Evolutionary conservation across 2,888 invertebrate species (phyloP).

Genomic region (Polydesmus complanatus): DNA sequence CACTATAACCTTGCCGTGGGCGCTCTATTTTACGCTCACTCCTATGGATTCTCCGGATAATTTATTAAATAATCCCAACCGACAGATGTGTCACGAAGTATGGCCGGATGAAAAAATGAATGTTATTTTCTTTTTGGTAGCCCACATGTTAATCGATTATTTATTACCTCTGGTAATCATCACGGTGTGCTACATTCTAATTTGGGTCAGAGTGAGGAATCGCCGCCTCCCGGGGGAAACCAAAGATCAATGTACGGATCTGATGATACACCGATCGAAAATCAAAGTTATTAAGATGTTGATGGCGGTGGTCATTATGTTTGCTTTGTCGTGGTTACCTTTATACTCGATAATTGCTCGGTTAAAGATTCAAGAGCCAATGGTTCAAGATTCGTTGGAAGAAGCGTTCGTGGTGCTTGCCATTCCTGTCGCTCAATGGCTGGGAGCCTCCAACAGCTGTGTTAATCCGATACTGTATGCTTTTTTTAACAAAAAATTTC

Average conservation of each 20-base stretch:
- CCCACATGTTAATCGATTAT: conserved; percentile 22
- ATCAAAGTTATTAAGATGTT: conserved; percentile 79
- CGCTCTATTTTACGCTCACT: conserved; percentile 36
- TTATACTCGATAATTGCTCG: conserved; percentile 77
- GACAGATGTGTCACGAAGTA: conserved; percentile 21
- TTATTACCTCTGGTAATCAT: conserved; percentile 23
- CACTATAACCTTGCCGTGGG: conserved; percentile 38
- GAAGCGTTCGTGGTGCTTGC: conserved; percentile 47
- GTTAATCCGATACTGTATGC: conserved; percentile 32
- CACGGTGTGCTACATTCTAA: conserved; percentile 23
- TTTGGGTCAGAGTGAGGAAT: conserved; percentile 29
- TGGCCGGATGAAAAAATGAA: conserved; percentile 20
- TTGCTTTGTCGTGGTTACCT: conserved; percentile 84
- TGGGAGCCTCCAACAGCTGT: conserved; percentile 30
- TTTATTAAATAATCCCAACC: conserved; percentile 26
- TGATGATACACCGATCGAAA: conserved; percentile 29
- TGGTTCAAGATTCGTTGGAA: conserved; percentile 41
- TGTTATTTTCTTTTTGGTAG: conserved; percentile 21
- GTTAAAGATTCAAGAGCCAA: conserved; percentile 42
- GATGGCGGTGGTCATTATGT: conserved; percentile 76
- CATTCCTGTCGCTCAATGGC: conserved; percentile 26
- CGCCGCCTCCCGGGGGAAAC: conserved; percentile 36
- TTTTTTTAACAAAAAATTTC: conserved; percentile 29
- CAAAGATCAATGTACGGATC: conserved; percentile 25
- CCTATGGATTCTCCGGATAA: conserved; percentile 29